Evolutionary conservation across 2,113 vertebrate genomes (phyloP), one percentile per base, ranked within the genome.

Genomic region (Hypocryptadius cinnamomeus): DNA sequence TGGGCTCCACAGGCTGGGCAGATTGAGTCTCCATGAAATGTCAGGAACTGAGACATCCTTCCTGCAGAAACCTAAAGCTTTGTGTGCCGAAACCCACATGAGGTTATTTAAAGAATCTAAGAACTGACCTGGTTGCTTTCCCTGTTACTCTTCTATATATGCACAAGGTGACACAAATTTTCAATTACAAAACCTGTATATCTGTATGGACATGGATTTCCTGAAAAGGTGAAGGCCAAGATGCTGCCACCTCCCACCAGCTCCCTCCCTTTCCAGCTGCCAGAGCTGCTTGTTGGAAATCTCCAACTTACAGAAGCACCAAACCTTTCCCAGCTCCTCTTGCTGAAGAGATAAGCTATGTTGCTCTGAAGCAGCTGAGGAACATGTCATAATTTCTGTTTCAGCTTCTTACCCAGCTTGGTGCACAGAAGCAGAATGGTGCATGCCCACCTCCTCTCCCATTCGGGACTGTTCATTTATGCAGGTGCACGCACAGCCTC

Each of bases 401-500:
- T 78, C 72, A 86, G 50, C 23, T 79, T 69, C 74, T 81, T 56
- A 37, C 10, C 50, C 79, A 77, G 66, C 8, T 42, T 54, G 60
- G 23, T 90, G 85, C 42, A 66, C 70, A 79, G 44, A 54, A 74
- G 69, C 37, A 64, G 70, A 53, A 59, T 1, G 23, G 76, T 63
- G 23, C 68, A 1, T 54, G 33, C n/a, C 40, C 37, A 76, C 10
- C 3, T 31, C 37, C 18, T 13, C 42, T 35, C 48, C 35, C 13
- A 30, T 77, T 50, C 17, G 27, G 44, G 39, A 44, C 51, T 81
- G 51, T 23, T 79, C 65, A 23, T 47, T 78, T 70, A 22, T 42
- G 33, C 1, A 0, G 27, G 54, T 11, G 50, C 65, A 56, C 2
- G 2, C 45, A 25, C 44, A 42, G 11, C n/a, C 35, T 51, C 16